Evolutionary conservation across 2,888 invertebrate species (phyloP).

Genomic region (Torymus tubicola): DNA sequence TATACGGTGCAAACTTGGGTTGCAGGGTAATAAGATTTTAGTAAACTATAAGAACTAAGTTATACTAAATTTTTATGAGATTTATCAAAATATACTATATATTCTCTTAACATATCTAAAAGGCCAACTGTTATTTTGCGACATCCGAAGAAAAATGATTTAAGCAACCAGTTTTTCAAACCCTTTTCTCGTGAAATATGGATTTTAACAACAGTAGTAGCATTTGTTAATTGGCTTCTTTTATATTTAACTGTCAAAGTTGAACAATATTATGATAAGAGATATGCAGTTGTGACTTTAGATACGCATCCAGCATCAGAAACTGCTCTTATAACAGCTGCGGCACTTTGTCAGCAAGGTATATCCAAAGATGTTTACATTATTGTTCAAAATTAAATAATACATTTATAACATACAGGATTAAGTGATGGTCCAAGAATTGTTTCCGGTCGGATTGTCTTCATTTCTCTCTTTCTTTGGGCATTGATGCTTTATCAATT

Average conservation of each 20-base stretch:
- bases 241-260: slow-evolving; percentile 63
- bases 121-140: slow-evolving; percentile 83
- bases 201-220: slow-evolving; percentile 77
- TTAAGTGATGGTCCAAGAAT: slow-evolving; percentile 74
- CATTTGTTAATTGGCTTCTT: slow-evolving; percentile 62
- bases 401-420: slow-evolving; percentile 70
- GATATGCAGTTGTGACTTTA: slow-evolving; percentile 23
- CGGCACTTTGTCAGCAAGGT: slow-evolving; percentile 77
- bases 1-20: slow-evolving; percentile 82
- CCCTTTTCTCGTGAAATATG: slow-evolving; percentile 80
- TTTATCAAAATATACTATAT: too few species aligned
- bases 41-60: neutral
- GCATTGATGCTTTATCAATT: slow-evolving; percentile 71
- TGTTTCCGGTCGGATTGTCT: slow-evolving; percentile 74
- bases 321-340: slow-evolving; percentile 74
- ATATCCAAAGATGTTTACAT: neutral
- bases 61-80: too few species aligned
- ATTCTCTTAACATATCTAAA: neutral
- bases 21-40: slow-evolving; percentile 76
- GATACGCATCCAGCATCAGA: slow-evolving; percentile 62
- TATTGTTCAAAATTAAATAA: neutral
- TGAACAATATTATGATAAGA: slow-evolving; percentile 56
- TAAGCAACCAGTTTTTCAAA: slow-evolving; percentile 81
- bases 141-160: slow-evolving; percentile 81
- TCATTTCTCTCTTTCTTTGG: slow-evolving; percentile 69